These are phyloP conservation scores for Aromia moschata DNA, from an alignment of 2,888 invertebrate species.

Conservation along the genomic window DNA sequence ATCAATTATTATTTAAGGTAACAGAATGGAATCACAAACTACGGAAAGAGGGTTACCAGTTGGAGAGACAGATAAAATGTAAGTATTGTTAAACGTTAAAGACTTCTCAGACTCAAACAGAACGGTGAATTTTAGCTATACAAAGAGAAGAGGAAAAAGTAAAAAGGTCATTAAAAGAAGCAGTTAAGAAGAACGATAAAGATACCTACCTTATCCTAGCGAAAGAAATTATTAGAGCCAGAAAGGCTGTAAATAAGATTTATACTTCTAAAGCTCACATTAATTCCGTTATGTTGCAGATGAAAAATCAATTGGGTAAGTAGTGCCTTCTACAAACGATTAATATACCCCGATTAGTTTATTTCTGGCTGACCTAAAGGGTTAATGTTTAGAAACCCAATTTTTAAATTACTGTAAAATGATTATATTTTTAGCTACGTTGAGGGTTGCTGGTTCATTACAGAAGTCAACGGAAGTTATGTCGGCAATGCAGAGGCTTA, in stretches of 20 bases:
- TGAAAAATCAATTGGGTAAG: constrained; percentile 96
- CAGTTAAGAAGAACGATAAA: constrained; percentile 93
- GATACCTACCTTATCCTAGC: constrained; percentile 94
- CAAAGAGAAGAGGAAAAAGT: constrained; percentile 98
- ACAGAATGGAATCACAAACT: constrained; percentile 97
- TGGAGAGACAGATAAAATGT: constrained; percentile 94
- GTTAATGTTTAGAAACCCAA: too few relatives aligned
- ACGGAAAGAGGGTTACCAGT: constrained; percentile 90
- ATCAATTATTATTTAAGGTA: constrained; percentile 73
- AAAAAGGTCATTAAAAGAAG: constrained; percentile 91
- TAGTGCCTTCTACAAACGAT: not conserved
- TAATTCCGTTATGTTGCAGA: constrained; percentile 94
- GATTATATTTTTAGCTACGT: constrained; percentile 73
- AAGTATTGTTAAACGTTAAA: constrained; percentile 23
- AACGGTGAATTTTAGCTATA: constrained; percentile 72
- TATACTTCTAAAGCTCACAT: constrained; percentile 97
- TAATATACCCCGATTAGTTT: not conserved
- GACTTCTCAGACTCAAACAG: not conserved
- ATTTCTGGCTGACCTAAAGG: too few relatives aligned
- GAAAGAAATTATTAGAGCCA: constrained; percentile 88
- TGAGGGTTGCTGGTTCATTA: constrained; percentile 91
- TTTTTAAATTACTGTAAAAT: too few relatives aligned
- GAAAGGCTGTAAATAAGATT: constrained; percentile 89
- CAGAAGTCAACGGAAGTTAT: constrained; percentile 98
- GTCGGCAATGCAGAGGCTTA: constrained; percentile 94